Evolutionary conservation across 2,888 invertebrate species (phyloP), one percentile per base, ranked within the genome.

Genomic region (Harpalus rubripes): DNA sequence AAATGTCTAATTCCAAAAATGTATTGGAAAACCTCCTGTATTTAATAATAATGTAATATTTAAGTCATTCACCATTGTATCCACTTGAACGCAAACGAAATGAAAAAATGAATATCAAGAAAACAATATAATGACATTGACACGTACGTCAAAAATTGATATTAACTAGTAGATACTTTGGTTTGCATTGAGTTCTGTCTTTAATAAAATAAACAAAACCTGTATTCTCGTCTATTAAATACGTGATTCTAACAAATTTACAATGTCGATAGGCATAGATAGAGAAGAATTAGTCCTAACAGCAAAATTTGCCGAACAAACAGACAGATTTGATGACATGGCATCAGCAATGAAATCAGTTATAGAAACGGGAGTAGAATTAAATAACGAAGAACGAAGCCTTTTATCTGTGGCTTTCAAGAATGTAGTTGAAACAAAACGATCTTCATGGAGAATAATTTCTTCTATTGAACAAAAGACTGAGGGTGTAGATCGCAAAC

Each of bases 381-480:
- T 99, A 91, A 96, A 97, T 93, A 98, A 98, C 93, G 99, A 99
- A 93, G 99, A 99, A 93, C 94, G 99, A 92, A 99, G 99, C 94
- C 95, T 99, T 89, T 96, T 99, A 90, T 98, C 98, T 88, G 98
- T 99, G 91, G 99, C 99, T 89, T 99, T 98, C 94, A 99, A 99
- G 95, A 99, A 99, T 94, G 98, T 99, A 89, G 98, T 99, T 89
- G 99, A 98, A 90, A 98, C 98, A 91, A 95, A 98, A 92, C 89
- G 91, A 92, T 97, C 98, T 90, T 98, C 98, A 91, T 99, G 99
- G 99, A 95, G 99, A 91, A 98, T 99, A 90, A 98, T 99, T 93
- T 98, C 98, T 91, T 98, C 98, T 92, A 99, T 99, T 93, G 98
- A 99, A 95, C 97, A 98, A 94, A 99, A 99, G 95, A 98, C 98